Conservation (phyloP, 2,888 invertebrate genomes). For the Thysanoteuthis rhombus region DNA sequence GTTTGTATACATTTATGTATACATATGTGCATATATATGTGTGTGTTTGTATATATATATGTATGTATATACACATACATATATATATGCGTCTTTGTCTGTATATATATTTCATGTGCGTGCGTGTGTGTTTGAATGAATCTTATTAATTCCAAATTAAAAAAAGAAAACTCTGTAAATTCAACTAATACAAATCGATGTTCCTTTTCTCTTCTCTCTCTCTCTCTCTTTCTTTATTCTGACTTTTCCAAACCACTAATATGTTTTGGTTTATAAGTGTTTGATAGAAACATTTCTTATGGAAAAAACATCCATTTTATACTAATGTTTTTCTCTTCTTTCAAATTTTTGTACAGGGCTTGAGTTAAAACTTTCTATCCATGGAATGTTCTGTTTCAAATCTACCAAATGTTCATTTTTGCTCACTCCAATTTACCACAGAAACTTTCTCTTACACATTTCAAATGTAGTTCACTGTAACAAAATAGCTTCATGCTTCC, state of each 20-base stretch:
- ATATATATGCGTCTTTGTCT: not conserved
- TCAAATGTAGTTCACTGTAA: conserved; percentile 16
- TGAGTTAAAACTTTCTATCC: conserved; percentile 28
- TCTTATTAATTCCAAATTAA: not conserved
- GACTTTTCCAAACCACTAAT: not conserved
- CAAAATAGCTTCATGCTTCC: conserved; percentile 21
- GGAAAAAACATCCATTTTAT: not conserved
- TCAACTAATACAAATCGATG: no score
- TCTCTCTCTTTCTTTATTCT: not conserved
- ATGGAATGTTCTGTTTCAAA: conserved; percentile 1
- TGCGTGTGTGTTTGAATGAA: no score
- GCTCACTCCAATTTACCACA: not conserved
- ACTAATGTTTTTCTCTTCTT: conserved; percentile 23
- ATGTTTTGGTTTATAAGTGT: not conserved
- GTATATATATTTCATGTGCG: not conserved
- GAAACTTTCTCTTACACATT: conserved; percentile 17
- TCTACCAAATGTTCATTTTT: not conserved
- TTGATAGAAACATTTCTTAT: not conserved
- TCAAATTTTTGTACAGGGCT: conserved; percentile 21
- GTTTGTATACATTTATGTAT: not conserved
- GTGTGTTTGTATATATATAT: not conserved
- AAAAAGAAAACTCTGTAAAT: not conserved
- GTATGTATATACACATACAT: not conserved
- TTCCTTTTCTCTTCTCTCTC: not conserved
- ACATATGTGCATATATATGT: not conserved